A percentile compares a stretch with the other conserved stretches of the same genome.
Evolutionary conservation across 2,113 vertebrate genomes (phyloP).

Genomic region (Ictalurus furcatus): DNA sequence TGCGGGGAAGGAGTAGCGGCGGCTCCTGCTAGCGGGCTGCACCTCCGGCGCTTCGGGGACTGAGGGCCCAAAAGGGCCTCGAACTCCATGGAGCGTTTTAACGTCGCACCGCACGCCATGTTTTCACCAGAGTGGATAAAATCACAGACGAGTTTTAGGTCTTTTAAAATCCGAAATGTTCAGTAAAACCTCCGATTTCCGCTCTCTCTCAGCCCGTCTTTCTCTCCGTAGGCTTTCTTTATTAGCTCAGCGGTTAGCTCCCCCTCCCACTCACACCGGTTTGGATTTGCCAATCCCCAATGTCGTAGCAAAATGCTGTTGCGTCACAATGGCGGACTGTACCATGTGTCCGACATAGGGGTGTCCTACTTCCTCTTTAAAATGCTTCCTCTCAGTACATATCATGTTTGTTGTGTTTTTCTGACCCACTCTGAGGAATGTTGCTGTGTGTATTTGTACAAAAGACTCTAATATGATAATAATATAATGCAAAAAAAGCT

Average conservation of each 20-base stretch:
- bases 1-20: constrained; percentile 78
- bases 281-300: constrained; percentile 64
- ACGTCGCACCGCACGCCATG: constrained; percentile 88
- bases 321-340: constrained; percentile 68
- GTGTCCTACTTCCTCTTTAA: constrained; percentile 1
- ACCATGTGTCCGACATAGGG: constrained; percentile 56
- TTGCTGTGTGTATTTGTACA: background rate
- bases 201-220: constrained; percentile 11
- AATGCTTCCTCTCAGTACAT: too few species aligned
- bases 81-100: constrained; percentile 89
- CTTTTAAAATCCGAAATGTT: constrained; percentile 31
- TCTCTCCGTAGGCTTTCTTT: constrained; percentile 60
- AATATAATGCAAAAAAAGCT: background rate
- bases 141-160: background rate
- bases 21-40: constrained; percentile 82
- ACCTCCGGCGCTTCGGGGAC: constrained; percentile 86
- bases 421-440: background rate
- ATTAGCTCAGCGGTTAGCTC: constrained; percentile 63
- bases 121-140: constrained; percentile 54
- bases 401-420: background rate
- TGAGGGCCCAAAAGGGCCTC: constrained; percentile 88
- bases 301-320: constrained; percentile 65
- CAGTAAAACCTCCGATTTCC: constrained; percentile 17
- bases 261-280: constrained; percentile 61
- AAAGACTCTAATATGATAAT: background rate